phyloP scores from a whole-genome alignment of 1,140 invertebrate species.

The Latrodectus geometricus region DNA sequence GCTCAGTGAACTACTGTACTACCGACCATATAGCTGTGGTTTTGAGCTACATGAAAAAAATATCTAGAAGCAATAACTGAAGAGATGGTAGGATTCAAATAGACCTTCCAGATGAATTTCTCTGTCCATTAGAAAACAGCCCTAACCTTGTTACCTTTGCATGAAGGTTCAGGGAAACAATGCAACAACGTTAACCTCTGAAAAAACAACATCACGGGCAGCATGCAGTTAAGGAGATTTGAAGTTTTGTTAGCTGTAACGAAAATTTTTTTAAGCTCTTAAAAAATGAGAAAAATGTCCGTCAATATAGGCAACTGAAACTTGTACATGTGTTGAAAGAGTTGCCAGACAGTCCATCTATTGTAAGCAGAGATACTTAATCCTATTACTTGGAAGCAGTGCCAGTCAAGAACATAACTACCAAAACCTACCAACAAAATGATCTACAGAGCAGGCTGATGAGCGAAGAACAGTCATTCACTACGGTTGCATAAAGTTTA shows the following conservation, averaged over 20 bases:
- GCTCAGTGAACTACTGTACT: neutral
- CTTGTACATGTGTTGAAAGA: too few relatives aligned
- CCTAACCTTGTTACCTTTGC: neutral
- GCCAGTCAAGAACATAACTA: slow-evolving; percentile 67
- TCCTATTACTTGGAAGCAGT: neutral
- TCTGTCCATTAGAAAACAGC: neutral
- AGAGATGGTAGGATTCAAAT: slow-evolving; percentile 61
- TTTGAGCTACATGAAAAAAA: too few relatives aligned
- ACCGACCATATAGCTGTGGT: too few relatives aligned
- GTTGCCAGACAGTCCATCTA: too few relatives aligned
- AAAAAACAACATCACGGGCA: neutral
- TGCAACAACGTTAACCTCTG: neutral
- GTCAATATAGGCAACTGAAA: too few relatives aligned
- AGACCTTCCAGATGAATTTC: slow-evolving; percentile 59
- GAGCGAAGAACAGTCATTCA: slow-evolving; percentile 65
- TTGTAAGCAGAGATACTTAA: too few relatives aligned
- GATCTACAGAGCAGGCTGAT: slow-evolving; percentile 66
- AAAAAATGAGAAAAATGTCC: too few relatives aligned
- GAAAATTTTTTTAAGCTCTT: too few relatives aligned
- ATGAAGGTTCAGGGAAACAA: neutral
- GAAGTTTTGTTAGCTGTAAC: neutral
- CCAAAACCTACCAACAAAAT: slow-evolving; percentile 64
- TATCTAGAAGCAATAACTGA: slow-evolving; percentile 8
- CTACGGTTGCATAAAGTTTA: neutral
- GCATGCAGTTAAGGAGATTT: neutral